A percentile compares a stretch with the other conserved stretches of the same genome.
Conservation (phyloP, 1,140 invertebrate genomes). For the Drosophila melanica region DNA sequence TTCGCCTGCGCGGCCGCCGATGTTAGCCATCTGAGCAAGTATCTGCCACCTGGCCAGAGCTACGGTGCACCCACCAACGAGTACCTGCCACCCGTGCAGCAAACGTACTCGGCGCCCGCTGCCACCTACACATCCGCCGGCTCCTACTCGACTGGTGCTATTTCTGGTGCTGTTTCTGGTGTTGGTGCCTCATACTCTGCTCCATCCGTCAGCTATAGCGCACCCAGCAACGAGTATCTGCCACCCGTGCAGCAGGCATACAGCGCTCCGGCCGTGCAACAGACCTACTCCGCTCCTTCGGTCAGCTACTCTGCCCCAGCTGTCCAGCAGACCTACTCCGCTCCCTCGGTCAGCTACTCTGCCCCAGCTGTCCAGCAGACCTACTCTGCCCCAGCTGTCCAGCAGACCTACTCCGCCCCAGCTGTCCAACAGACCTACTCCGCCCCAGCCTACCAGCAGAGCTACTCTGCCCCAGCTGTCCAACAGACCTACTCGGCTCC, state of each 20-base stretch:
- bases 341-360: slow-evolving; percentile 37
- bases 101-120: slow-evolving; percentile 22
- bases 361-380: slow-evolving; percentile 56
- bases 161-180: too few relatives aligned
- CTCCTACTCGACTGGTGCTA: slow-evolving; percentile 24
- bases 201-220: slow-evolving; percentile 39
- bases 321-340: slow-evolving; percentile 42
- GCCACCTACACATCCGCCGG: slow-evolving; percentile 14
- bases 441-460: slow-evolving; percentile 33
- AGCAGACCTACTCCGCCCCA: slow-evolving; percentile 59
- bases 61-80: slow-evolving; percentile 61
- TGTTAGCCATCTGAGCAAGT: slow-evolving; percentile 76
- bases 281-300: slow-evolving; percentile 30
- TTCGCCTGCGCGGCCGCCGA: slow-evolving; percentile 76
- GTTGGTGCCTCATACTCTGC: slow-evolving; percentile 32
- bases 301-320: slow-evolving; percentile 49
- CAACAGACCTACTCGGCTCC: slow-evolving; percentile 25
- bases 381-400: slow-evolving; percentile 43
- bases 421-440: slow-evolving; percentile 37
- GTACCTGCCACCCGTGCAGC: slow-evolving; percentile 67
- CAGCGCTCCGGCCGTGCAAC: slow-evolving; percentile 29
- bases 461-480: slow-evolving; percentile 38
- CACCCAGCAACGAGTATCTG: slow-evolving; percentile 68
- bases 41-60: slow-evolving; percentile 61
- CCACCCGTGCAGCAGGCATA: slow-evolving; percentile 52